Conservation (phyloP, 2,888 invertebrate genomes). For the Himalopsyche kuldschensis region DNA sequence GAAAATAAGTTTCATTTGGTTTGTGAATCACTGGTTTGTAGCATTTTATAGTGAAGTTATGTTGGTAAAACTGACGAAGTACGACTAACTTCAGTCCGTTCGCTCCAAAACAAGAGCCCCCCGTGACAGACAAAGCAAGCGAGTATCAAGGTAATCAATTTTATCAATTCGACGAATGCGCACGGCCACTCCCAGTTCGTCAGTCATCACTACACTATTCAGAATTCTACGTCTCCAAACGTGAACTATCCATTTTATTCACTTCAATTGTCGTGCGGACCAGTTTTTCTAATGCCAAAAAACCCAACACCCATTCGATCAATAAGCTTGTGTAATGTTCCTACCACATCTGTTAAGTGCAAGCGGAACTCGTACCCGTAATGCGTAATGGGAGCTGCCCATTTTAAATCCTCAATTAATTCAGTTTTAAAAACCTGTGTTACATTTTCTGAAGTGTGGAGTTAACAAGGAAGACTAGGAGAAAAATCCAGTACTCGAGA, state of each 20-base stretch:
- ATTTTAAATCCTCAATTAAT: neutral
- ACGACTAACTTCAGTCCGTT: conserved; percentile 14
- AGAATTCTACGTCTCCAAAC: neutral
- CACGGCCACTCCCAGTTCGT: conserved; percentile 26
- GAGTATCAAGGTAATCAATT: conserved; percentile 12
- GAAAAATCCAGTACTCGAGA: neutral
- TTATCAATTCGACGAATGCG: conserved; percentile 21
- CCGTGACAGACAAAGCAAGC: conserved; percentile 29
- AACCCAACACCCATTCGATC: conserved; percentile 19
- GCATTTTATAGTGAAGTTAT: neutral
- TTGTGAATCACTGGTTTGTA: neutral
- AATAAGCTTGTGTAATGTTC: conserved; percentile 26
- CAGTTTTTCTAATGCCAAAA: neutral
- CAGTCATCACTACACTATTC: neutral
- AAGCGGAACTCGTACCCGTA: neutral
- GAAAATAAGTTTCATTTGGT: no score
- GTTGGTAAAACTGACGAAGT: neutral
- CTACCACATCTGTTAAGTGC: conserved; percentile 12
- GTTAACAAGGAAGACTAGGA: neutral
- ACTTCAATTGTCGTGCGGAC: neutral
- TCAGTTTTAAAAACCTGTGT: neutral
- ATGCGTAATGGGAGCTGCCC: neutral
- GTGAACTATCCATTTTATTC: neutral
- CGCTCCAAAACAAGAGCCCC: conserved; percentile 27
- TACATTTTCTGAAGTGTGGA: neutral